Conservation (phyloP, 2,888 invertebrate species). For the Poecilobothrus nobilitatus region DNA sequence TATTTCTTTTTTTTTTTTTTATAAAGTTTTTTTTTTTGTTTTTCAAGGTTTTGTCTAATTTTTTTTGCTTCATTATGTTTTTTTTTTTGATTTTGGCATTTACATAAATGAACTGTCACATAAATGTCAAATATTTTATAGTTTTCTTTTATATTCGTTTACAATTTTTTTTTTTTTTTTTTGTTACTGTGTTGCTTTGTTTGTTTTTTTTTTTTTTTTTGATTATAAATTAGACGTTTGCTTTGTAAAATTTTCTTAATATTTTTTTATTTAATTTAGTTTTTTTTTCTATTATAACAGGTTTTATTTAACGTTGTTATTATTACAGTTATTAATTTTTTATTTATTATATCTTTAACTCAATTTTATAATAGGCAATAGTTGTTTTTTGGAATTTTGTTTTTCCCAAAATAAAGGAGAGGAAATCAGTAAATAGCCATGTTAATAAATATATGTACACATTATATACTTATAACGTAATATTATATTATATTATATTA, state of each 20-base stretch:
- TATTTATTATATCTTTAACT: not conserved
- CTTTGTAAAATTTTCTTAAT: not conserved
- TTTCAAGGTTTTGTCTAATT: no score
- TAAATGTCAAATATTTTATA: not conserved
- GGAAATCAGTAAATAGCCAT: no score
- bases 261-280: not conserved
- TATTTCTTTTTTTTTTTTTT: not conserved
- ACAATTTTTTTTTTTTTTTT: not conserved
- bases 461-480: no score
- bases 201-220: no score
- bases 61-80: not conserved
- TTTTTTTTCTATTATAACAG: no score
- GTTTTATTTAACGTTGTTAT: not conserved
- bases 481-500: no score
- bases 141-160: not conserved
- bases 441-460: no score
- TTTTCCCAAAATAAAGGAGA: no score
- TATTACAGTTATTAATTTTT: not conserved
- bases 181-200: not conserved
- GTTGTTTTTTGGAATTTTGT: no score
- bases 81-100: not conserved
- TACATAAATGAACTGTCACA: slow-evolving; percentile 1
- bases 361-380: no score
- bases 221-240: no score
- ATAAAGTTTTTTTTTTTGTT: no score